Evolutionary conservation across 2,797 vertebrate genomes (phyloP).

Genomic region (Pseudomugil tenellus): DNA sequence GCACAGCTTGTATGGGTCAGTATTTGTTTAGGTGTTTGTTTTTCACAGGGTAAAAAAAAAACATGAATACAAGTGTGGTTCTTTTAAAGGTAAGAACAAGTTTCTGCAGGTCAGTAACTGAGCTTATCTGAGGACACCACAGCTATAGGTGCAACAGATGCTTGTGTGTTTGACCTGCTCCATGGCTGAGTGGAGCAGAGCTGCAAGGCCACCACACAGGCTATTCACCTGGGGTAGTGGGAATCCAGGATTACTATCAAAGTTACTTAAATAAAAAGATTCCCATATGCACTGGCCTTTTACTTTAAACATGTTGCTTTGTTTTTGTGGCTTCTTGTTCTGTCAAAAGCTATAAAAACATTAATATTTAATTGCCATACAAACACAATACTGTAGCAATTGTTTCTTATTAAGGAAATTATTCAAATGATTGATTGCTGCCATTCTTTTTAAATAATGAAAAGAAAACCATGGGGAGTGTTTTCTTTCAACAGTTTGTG

Average conservation of each 20-base stretch:
- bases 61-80: constrained; percentile 57
- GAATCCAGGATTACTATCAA: constrained; percentile 70
- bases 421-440: constrained; percentile 86
- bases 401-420: constrained; percentile 86
- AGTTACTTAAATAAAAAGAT: constrained; percentile 67
- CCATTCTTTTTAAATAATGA: constrained; percentile 86
- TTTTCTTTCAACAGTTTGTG: constrained; percentile 89
- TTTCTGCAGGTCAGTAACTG: constrained; percentile 85
- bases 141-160: constrained; percentile 67
- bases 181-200: constrained; percentile 58
- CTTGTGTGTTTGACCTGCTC: constrained; percentile 69
- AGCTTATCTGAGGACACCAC: constrained; percentile 73
- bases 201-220: constrained; percentile 66
- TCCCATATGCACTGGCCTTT: constrained; percentile 81
- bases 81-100: constrained; percentile 67
- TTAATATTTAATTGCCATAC: constrained; percentile 88
- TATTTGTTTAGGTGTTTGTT: constrained; percentile 65
- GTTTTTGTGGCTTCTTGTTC: constrained; percentile 81
- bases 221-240: constrained; percentile 62
- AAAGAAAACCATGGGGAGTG: constrained; percentile 81
- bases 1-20: constrained; percentile 61
- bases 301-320: constrained; percentile 76
- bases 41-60: constrained; percentile 74
- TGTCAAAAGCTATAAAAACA: constrained; percentile 84
- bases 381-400: constrained; percentile 91